phyloP scores from a whole-genome alignment of 2,113 vertebrate genomes.

The Procavia capensis region DNA sequence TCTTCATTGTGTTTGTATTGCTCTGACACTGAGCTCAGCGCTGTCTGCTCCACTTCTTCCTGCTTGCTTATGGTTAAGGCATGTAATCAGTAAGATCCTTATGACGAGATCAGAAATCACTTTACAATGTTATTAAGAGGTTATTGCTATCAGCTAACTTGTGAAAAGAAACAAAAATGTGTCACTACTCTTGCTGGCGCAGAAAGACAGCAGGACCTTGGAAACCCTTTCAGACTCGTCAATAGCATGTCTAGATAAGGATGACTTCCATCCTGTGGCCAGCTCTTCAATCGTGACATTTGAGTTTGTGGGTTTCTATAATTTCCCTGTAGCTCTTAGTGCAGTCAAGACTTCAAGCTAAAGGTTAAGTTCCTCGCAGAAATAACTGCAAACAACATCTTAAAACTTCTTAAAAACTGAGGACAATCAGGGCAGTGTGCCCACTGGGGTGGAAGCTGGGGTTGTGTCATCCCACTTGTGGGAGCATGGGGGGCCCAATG shows the following conservation, averaged over 20 bases:
- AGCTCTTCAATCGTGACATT: rapidly evolving
- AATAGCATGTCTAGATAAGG: neutral
- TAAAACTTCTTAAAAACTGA: no score
- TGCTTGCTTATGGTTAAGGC: neutral
- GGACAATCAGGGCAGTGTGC: neutral
- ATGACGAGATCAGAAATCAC: rapidly evolving
- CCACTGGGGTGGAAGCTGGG: neutral
- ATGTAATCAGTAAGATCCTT: neutral
- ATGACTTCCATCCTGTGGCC: neutral
- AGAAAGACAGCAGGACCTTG: neutral
- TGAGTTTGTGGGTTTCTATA: neutral
- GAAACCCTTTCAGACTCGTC: neutral
- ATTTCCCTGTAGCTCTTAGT: neutral
- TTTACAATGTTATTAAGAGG: neutral
- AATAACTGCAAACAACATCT: no score
- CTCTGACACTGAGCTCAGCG: rapidly evolving
- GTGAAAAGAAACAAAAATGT: no score
- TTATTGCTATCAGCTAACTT: neutral
- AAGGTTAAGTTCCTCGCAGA: neutral
- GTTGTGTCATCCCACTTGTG: rapidly evolving
- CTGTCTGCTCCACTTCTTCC: rapidly evolving
- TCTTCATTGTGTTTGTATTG: rapidly evolving
- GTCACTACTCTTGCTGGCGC: rapidly evolving
- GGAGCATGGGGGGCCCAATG: rapidly evolving
- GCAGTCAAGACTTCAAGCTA: neutral